Evolutionary conservation across 2,113 vertebrate species (phyloP).

Genomic region (Microtus ochrogaster): DNA sequence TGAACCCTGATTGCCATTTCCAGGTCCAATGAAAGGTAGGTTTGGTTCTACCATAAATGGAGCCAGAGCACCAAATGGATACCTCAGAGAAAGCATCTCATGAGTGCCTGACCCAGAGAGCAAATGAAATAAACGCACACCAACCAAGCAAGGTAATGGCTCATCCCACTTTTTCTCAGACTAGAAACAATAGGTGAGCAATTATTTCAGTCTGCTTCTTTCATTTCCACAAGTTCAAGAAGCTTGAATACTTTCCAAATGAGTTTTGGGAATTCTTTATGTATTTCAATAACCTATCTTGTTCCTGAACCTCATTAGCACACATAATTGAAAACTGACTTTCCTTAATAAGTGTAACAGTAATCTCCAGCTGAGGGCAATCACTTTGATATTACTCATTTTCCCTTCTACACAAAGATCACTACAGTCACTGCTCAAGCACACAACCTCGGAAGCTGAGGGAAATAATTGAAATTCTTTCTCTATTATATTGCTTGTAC

Average conservation of each 20-base stretch:
- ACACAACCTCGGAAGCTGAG: neutral
- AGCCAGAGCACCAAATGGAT: neutral
- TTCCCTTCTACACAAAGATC: neutral
- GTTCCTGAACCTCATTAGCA: slow-evolving; percentile 73
- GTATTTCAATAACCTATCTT: slow-evolving; percentile 72
- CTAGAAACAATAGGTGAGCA: slow-evolving; percentile 39
- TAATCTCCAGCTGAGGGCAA: neutral
- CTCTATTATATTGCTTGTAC: neutral
- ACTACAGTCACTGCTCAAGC: neutral
- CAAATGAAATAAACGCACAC: neutral
- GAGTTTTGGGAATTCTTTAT: slow-evolving; percentile 73
- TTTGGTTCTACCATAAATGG: neutral
- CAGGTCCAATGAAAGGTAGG: neutral
- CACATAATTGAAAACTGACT: slow-evolving; percentile 69
- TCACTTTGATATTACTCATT: neutral
- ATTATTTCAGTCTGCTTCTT: slow-evolving; percentile 16
- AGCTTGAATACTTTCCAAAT: slow-evolving; percentile 67
- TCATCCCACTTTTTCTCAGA: neutral
- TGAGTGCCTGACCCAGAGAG: neutral
- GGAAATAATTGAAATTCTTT: slow-evolving; percentile 20
- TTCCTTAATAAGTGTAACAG: slow-evolving; percentile 54
- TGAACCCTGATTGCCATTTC: neutral
- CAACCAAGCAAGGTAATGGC: neutral
- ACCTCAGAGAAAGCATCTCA: neutral
- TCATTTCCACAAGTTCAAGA: slow-evolving; percentile 50